These are phyloP conservation scores for Vultur gryphus DNA, from an alignment of 2,797 vertebrate genomes.

Conservation along the genomic window DNA sequence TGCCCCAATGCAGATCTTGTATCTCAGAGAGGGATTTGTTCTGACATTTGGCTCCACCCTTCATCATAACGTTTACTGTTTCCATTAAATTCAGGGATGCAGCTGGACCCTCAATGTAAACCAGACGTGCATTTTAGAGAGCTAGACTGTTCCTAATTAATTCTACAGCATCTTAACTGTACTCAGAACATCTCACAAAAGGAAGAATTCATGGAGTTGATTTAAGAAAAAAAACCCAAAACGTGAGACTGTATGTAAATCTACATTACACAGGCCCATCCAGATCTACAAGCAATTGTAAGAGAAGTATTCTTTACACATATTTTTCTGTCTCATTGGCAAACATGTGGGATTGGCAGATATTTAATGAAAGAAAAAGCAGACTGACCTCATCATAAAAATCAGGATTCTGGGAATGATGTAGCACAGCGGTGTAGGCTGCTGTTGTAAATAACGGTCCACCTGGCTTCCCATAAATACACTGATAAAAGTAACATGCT, in stretches of 20 bases:
- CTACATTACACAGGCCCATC: background rate
- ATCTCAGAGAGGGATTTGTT: background rate
- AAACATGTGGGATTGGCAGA: background rate
- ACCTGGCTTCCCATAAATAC: conserved; percentile 96
- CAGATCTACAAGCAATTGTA: background rate
- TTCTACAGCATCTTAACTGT: conserved; percentile 23
- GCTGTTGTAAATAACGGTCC: conserved; percentile 86
- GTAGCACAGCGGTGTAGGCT: conserved; percentile 88
- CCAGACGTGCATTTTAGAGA: background rate
- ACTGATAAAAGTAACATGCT: conserved; percentile 74
- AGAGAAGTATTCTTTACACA: background rate
- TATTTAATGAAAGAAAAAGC: background rate
- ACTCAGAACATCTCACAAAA: background rate
- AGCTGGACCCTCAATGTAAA: background rate
- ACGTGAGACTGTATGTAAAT: background rate
- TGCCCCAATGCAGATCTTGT: background rate
- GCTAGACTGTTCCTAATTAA: conserved; percentile 3
- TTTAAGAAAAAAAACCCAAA: background rate
- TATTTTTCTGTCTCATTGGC: background rate
- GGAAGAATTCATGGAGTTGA: background rate
- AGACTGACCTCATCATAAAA: conserved; percentile 94
- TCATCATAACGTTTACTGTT: background rate
- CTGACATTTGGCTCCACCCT: background rate
- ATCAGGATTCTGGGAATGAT: conserved; percentile 97
- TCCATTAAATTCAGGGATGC: background rate